phyloP scores from a whole-genome alignment of 2,888 invertebrate genomes.

The Caenorhabditis sinica region DNA sequence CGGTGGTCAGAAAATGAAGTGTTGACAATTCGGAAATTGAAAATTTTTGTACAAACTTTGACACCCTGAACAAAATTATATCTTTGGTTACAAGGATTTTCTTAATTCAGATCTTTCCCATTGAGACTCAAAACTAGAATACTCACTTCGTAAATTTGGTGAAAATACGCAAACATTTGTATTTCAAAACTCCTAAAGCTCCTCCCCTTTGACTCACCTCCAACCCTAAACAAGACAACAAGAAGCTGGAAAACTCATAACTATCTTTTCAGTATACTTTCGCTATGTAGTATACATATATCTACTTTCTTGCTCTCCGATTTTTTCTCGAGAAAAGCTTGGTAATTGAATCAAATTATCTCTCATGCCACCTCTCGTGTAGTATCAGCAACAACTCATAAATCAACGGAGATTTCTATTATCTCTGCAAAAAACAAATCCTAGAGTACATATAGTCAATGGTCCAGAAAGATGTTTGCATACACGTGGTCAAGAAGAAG shows the following conservation, averaged over 20 bases:
- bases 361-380: constrained; percentile 1
- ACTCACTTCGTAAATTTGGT: no score
- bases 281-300: background rate
- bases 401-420: constrained; percentile 29
- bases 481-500: constrained; percentile 44
- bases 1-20: background rate
- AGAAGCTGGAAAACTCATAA: background rate
- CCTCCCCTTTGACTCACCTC: no score
- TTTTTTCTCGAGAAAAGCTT: background rate
- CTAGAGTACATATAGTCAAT: constrained; percentile 39
- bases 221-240: background rate
- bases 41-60: no score
- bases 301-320: background rate
- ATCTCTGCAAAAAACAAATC: background rate
- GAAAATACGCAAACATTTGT: no score
- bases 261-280: background rate
- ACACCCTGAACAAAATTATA: no score
- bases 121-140: no score
- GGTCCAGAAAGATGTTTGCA: constrained; percentile 45
- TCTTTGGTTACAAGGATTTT: no score
- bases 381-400: constrained; percentile 14
- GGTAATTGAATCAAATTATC: constrained; percentile 40
- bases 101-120: no score
- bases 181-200: no score
- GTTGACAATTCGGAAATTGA: no score